These are phyloP conservation scores for Dicaeum eximium DNA, from an alignment of 2,113 vertebrate genomes.

Conservation along the genomic window DNA sequence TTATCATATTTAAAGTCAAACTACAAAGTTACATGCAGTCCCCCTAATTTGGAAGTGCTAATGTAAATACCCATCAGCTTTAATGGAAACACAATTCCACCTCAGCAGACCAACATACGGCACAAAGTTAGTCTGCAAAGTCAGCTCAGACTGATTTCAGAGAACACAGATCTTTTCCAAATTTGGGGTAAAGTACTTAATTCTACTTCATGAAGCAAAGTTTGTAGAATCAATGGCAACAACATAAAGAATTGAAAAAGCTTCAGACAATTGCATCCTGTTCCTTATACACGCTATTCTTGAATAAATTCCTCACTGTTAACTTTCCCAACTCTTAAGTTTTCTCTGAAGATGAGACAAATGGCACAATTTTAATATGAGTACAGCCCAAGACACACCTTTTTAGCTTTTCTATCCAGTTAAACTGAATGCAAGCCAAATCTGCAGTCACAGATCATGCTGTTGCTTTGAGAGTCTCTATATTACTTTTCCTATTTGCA, in stretches of 20 bases:
- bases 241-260: neutral
- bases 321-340: neutral
- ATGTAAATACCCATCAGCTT: neutral
- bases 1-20: neutral
- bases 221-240: neutral
- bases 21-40: neutral
- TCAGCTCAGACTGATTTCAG: neutral
- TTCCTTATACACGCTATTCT: neutral
- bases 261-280: neutral
- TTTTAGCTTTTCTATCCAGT: neutral
- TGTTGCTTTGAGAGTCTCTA: neutral
- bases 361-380: neutral
- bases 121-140: neutral
- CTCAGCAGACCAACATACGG: neutral
- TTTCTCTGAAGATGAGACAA: neutral
- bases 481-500: neutral
- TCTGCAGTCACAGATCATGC: neutral
- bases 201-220: neutral
- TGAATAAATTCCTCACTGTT: neutral
- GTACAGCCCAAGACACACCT: neutral
- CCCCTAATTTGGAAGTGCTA: neutral
- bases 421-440: neutral
- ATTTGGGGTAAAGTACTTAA: neutral
- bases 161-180: neutral
- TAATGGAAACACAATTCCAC: neutral